Evolutionary conservation across 2,888 invertebrate genomes (phyloP), one percentile per base, ranked within the genome.

Genomic region (Iphiclides podalirius): DNA sequence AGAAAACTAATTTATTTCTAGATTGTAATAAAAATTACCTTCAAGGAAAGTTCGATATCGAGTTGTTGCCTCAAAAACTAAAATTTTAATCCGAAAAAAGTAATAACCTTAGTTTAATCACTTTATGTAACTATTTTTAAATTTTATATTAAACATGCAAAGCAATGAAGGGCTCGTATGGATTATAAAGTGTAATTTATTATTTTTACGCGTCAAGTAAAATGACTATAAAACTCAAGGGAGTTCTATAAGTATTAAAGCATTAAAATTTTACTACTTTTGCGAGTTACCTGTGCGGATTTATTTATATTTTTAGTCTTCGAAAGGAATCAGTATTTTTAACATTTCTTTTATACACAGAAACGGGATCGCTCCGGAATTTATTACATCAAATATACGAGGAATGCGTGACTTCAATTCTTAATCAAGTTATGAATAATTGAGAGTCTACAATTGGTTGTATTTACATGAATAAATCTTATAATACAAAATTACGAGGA

Each of bases 221-320:
- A 42, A 49, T 31, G 13, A 34, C 48, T 37, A 38, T 49, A 49
- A 49, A 38, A 43, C 23, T 11, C 23, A 15, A 34, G 33, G 43
- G 26, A 34, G 43, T 34, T 43, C 13, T 28, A 28, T 36, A 26
- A 26, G 7, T n/a, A 40, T 45, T 37, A 31, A 4, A 23, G 26
- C 48, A 42, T 49, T 43, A 43, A 49, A 49, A 42, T 38, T 49
- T 38, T 23, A 49, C 33, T 43, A 23, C 43, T 23, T 11, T 37
- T 15, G 11, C 31, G 35, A 47, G 31, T n/a, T 31, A 43, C 42
- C 48, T 43, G 48, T 4, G 28, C 20, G 20, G 38, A 23, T 38
- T 43, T 43, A 49, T 49, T 48, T 42, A 31, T 49, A 37, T 31
- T 38, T 38, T 37, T 13, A 42, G 38, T 33, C 33, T 38, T 20